Evolutionary conservation across 1,140 invertebrate species (phyloP).

Genomic region (Bicyclus anynana): DNA sequence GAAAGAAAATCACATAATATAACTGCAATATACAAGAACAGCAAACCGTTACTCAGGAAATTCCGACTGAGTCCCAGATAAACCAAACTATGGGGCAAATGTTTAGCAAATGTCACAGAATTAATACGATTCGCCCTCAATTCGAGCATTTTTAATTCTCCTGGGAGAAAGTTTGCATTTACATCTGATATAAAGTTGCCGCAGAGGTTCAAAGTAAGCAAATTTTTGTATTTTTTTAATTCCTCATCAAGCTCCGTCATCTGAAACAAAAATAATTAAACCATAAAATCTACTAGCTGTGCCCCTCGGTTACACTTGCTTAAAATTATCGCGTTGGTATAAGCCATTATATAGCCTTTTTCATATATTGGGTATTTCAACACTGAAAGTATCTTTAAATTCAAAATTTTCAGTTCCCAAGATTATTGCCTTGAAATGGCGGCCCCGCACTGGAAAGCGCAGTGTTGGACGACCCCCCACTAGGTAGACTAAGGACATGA

Average conservation of each 20-base stretch:
- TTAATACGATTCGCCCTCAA: constrained; percentile 54
- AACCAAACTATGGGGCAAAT: constrained; percentile 44
- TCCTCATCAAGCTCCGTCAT: constrained; percentile 55
- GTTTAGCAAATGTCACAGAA: constrained; percentile 36
- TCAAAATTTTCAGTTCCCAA: too few species aligned
- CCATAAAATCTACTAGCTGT: too few species aligned
- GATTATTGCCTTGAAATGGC: too few species aligned
- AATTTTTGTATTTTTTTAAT: constrained; percentile 41
- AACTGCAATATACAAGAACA: neutral
- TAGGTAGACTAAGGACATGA: too few species aligned
- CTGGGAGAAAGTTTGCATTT: constrained; percentile 36
- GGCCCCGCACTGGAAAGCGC: too few species aligned
- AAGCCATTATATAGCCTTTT: too few species aligned
- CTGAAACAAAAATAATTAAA: constrained; percentile 38
- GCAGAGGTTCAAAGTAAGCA: constrained; percentile 52
- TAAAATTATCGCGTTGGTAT: too few species aligned
- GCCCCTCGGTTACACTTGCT: too few species aligned
- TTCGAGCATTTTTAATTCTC: constrained; percentile 44
- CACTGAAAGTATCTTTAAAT: too few species aligned
- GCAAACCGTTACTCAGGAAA: constrained; percentile 44
- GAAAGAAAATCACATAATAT: neutral
- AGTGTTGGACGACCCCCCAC: too few species aligned
- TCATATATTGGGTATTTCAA: too few species aligned
- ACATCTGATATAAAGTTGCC: constrained; percentile 50
- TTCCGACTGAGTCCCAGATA: constrained; percentile 59